A percentile compares a stretch with the other conserved stretches of the same genome.
phyloP scores from a whole-genome alignment of 2,888 invertebrate genomes.

The Merodon equestris region DNA sequence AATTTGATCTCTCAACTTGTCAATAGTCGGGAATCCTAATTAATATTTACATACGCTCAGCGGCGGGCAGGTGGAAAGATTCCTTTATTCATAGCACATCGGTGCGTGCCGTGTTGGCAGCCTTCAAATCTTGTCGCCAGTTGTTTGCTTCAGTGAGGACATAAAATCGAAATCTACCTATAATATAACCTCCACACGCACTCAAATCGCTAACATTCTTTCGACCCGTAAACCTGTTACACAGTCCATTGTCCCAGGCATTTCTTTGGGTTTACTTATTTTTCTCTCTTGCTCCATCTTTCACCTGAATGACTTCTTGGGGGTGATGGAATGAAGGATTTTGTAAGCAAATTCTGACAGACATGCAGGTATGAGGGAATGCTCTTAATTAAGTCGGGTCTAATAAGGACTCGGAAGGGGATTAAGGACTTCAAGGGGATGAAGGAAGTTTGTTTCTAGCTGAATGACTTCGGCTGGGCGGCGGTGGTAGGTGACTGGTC shows the following conservation, averaged over 20 bases:
- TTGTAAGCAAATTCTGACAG: too few species aligned
- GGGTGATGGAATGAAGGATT: too few species aligned
- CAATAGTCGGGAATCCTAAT: slow-evolving; percentile 35
- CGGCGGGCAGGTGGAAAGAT: background rate
- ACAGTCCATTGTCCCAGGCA: too few species aligned
- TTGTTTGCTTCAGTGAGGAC: background rate
- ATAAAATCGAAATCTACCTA: slow-evolving; percentile 18
- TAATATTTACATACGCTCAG: slow-evolving; percentile 28
- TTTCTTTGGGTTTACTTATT: too few species aligned
- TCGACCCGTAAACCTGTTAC: slow-evolving; percentile 30
- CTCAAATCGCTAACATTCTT: slow-evolving; percentile 19
- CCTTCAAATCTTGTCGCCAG: background rate
- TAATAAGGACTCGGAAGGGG: slow-evolving; percentile 18
- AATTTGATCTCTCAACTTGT: slow-evolving; percentile 22
- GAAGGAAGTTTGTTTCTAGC: too few species aligned
- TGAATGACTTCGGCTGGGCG: too few species aligned
- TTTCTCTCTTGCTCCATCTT: too few species aligned
- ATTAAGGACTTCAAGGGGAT: background rate
- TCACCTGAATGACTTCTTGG: too few species aligned
- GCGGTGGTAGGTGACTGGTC: too few species aligned
- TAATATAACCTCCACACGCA: background rate
- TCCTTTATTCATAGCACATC: too few species aligned
- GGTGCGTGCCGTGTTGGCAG: too few species aligned
- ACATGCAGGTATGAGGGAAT: too few species aligned
- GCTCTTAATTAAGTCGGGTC: slow-evolving; percentile 23